Percentiles rank a stretch among this genome's conserved stretches.
Conservation (phyloP, 2,797 vertebrate genomes). For the Avahi laniger region DNA sequence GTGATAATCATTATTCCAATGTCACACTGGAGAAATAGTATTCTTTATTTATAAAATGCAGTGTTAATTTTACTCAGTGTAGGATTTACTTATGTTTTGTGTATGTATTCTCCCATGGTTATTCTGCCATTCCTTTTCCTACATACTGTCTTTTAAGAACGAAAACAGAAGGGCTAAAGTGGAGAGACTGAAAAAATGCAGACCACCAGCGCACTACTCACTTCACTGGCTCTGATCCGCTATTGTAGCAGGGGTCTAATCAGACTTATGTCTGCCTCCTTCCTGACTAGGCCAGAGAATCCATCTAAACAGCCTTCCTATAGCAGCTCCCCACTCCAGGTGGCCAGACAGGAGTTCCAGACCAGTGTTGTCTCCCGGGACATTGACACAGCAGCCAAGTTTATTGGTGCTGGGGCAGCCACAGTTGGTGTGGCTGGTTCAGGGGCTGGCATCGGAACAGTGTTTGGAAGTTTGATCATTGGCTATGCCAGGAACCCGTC, state of each 20-base stretch:
- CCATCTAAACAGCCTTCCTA: background rate
- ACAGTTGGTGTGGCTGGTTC: slow-evolving; percentile 97
- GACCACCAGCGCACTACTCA: no score
- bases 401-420: slow-evolving; percentile 96
- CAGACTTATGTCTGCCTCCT: no score
- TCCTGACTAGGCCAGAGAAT: no score
- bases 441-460: slow-evolving; percentile 95
- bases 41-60: background rate
- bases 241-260: no score
- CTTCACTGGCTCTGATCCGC: no score
- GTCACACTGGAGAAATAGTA: background rate
- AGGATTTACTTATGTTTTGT: background rate
- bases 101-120: background rate
- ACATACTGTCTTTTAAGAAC: background rate
- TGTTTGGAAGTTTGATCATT: slow-evolving; percentile 97
- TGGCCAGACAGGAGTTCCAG: slow-evolving; percentile 87
- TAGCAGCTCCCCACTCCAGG: slow-evolving; percentile 74
- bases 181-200: no score
- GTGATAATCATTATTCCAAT: background rate
- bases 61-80: background rate
- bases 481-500: slow-evolving; percentile 97
- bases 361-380: slow-evolving; percentile 90
- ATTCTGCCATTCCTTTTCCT: background rate
- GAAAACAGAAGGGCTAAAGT: background rate
- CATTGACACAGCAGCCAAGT: slow-evolving; percentile 96